Base-by-base conservation (phyloP, 2,797 vertebrate species). In the Protonibea diacanthus region DNA sequence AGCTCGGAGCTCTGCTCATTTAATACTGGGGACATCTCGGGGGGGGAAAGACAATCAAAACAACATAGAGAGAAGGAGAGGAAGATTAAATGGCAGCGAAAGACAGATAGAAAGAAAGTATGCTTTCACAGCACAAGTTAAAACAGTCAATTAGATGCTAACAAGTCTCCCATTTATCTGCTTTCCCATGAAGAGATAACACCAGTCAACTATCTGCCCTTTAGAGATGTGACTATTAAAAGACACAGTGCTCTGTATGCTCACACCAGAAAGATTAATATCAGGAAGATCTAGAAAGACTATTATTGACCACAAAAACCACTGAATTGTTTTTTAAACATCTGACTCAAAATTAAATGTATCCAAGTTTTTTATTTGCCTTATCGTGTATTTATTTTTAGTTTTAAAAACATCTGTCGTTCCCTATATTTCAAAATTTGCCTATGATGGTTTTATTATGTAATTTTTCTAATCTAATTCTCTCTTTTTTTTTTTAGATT, bases 1-100 rank as follows among this genome's bases (percentile, higher is more conserved):
- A 66, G 78, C 66, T 23, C 83, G 66, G 81, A 87, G 74, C 75
- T 85, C 59, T 73, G 88, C 79, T 88, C 76, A 84, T 88, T 84
- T 87, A 61, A 78, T 82, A 77, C 82, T 25, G 11, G 33, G 62
- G 61, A 73, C 27, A 68, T 89, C 92, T 81, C 83, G n/a, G 11
- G 83, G 44, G 71, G 25, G 25, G 25, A 25, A 25, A 57, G 40
- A 78, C 52, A 77, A 83, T 83, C 78, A 90, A 89, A 90, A 89
- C 81, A 85, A 89, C 78, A 84, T 5, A 18, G 33, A 68, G 49
- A 27, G 21, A 63, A 65, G 52, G 23, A 62, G 64, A 61, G 63
- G 38, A 60, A n/a, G 71, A 74, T 75, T 57, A 48, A 79, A 64
- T 44, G 23, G 49, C 53, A 59, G 61, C 0, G 11, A 63, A 80